phyloP scores from a whole-genome alignment of 2,888 invertebrate genomes.

The Poecilobothrus nobilitatus region DNA sequence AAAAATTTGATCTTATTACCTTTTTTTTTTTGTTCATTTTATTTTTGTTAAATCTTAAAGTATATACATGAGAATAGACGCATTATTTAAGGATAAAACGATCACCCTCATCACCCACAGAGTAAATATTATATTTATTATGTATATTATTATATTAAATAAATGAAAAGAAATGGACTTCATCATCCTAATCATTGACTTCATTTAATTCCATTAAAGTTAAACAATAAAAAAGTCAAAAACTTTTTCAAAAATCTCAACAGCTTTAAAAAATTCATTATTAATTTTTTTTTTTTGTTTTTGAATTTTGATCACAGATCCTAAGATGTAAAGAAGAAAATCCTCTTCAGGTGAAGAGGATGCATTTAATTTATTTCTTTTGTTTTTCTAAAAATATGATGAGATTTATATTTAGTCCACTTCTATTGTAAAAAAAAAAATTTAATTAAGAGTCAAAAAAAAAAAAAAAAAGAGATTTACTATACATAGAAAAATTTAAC shows the following conservation, averaged over 20 bases:
- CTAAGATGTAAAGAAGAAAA: slow-evolving; percentile 13
- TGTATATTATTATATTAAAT: too few relatives aligned
- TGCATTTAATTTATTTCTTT: slow-evolving; percentile 9
- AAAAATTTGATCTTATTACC: neutral
- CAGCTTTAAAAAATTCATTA: slow-evolving; percentile 15
- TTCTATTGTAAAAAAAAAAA: too few relatives aligned
- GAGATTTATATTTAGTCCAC: too few relatives aligned
- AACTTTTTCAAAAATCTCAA: slow-evolving; percentile 28
- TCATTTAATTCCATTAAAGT: slow-evolving; percentile 42
- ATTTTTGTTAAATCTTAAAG: neutral
- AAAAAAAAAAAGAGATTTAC: too few relatives aligned
- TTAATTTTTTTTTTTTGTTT: neutral
- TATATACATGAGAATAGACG: slow-evolving; percentile 1
- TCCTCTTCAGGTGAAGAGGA: slow-evolving; percentile 18
- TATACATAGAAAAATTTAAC: too few relatives aligned
- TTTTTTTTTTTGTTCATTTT: neutral
- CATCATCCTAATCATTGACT: slow-evolving; percentile 28
- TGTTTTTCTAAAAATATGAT: too few relatives aligned
- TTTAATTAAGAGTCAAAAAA: too few relatives aligned
- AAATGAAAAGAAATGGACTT: slow-evolving; percentile 12
- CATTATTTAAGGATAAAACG: slow-evolving; percentile 7
- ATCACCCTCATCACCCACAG: slow-evolving; percentile 10
- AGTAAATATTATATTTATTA: neutral
- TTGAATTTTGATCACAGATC: slow-evolving; percentile 1
- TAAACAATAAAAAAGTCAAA: slow-evolving; percentile 39